Evolutionary conservation across 2,113 vertebrate genomes (phyloP), one percentile per base, ranked within the genome.

Genomic region (Aythya baeri): DNA sequence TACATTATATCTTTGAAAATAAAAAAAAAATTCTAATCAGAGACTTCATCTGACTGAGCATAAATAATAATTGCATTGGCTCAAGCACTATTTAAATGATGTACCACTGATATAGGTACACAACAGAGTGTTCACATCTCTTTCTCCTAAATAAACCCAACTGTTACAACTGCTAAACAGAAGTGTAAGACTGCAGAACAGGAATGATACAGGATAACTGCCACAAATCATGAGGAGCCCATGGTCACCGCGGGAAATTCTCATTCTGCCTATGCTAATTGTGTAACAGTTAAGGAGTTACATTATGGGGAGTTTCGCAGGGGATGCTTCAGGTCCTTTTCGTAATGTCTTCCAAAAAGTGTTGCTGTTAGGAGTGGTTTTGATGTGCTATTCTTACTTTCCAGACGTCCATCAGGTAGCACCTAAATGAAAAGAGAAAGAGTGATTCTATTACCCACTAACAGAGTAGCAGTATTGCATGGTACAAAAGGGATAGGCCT

Each of bases 321-420:
- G 34, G 85, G 94, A 74, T 97, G 95, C 0, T 29, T 62, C 8
- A 4, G 36, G 46, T 98, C 98, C 79, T 97, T 98, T 76, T 97
- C 95, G 62, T 98, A 98, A 81, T 91, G 31, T 63, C 98, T 98
- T 84, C 98, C 98, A 78, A 98, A 98, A 43, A 98, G 97, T 0
- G 98, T 98, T 0, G 34, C 97, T 52, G 98, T 97, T 85, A 98
- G 0, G 3, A 98, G 57, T 0, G 97, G 97, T 82, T 97, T 68
- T 0, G 97, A 97, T 3, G 76, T 96, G 12, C 87, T 32, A 4
- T 86, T 70, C 58, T 97, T 84, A 63, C 93, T 98, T 72, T 85
- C 52, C 86, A 98, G 86, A 26, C 93, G 91, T 13, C 98, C 98
- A 0, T 98, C 98, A 65, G 0, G 86, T 14, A 97, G 93, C 49